phyloP scores from a whole-genome alignment of 2,113 vertebrate genomes.

The Xiphorhynchus elegans region DNA sequence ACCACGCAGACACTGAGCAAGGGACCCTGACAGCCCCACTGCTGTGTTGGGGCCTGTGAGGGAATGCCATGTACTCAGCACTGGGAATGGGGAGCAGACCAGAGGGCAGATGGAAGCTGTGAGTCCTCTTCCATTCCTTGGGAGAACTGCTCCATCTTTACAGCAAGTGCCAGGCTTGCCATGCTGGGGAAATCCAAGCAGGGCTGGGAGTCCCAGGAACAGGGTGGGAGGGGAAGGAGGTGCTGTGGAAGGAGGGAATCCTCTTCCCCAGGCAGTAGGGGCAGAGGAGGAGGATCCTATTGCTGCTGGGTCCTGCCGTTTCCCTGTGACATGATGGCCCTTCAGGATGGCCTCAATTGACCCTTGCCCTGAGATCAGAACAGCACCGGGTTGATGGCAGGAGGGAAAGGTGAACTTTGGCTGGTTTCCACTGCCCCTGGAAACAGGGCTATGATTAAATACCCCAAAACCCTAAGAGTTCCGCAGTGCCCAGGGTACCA shows the following conservation, averaged over 20 bases:
- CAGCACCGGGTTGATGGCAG: not conserved
- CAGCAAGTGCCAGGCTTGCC: not conserved
- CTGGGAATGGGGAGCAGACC: not conserved
- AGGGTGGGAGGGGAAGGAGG: not conserved
- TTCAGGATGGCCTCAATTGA: not conserved
- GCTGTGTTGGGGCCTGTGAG: not conserved
- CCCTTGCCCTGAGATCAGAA: not conserved
- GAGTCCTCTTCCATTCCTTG: not conserved
- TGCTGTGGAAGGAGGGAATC: not conserved
- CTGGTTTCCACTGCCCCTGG: not conserved
- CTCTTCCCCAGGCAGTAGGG: not conserved
- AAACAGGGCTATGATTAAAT: not conserved
- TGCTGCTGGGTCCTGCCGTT: not conserved
- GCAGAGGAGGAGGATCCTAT: not conserved
- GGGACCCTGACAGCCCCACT: not conserved
- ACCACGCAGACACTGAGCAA: not conserved
- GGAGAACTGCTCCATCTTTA: not conserved
- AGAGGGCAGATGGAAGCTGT: not conserved
- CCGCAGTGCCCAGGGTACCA: not conserved
- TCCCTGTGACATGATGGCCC: accelerated
- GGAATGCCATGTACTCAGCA: accelerated
- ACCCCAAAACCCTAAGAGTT: not conserved
- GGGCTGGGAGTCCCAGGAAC: not conserved
- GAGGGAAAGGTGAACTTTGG: not conserved
- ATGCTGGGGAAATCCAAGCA: accelerated